Evolutionary conservation across 1,140 invertebrate species (phyloP), one percentile per base, ranked within the genome.

Genomic region (Doryteuthis pealeii): DNA sequence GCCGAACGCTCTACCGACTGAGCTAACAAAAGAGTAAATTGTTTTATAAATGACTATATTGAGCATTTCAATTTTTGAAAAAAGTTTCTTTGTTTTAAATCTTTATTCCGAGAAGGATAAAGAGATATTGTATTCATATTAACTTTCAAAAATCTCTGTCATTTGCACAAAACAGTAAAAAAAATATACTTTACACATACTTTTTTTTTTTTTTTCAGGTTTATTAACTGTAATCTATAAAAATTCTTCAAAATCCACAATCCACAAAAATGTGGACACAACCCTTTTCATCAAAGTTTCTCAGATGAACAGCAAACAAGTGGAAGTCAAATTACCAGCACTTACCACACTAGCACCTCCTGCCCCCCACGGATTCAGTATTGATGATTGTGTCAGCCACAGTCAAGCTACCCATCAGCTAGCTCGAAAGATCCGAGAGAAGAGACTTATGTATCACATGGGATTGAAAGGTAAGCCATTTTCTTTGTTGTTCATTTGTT

Each of bases 181-280:
- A n/a, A n/a, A n/a, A n/a, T n/a, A n/a, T n/a, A n/a, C n/a, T n/a
- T n/a, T n/a, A n/a, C n/a, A n/a, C n/a, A n/a, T n/a, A n/a, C 18
- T 6, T 8, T 62, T 62, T 62, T 76, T 26, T 35, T n/a, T 67
- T 69, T 68, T 73, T 73, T 31, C 74, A 84, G 83, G 70, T 45
- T 68, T 79, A 49, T 79, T 84, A 80, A 84, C 83, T 32, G 77
- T 84, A 62, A 80, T 84, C 5, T 72, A 79, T 18, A 84, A 84
- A 71, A 82, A 80, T 77, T 76, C 76, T 14, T 71, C 72, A 5
- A 54, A 69, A 4, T 67, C 70, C 58, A 72, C 62, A 18, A 79
- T 78, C 14, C 72, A 78, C 31, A 30, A 32, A 28, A 81, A 81
- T 67, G 72, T 74, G 26, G 83, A 81, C 30, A 79, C 81, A 22